Evolutionary conservation across 2,797 vertebrate species (phyloP).

Genomic region (Artibeus jamaicensis): DNA sequence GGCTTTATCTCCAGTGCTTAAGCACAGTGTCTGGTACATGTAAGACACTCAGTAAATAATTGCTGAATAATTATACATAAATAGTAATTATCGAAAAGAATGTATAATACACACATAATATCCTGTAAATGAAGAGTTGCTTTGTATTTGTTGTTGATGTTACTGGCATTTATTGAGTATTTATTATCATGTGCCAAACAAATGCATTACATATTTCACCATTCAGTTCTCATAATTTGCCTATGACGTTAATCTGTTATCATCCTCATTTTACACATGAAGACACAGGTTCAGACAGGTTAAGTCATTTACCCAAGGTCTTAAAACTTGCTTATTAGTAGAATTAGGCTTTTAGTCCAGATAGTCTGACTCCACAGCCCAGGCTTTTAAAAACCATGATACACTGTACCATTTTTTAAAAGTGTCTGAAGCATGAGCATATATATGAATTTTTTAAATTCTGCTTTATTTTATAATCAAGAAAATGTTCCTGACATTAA

Average conservation of each 20-base stretch:
- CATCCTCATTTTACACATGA: constrained; percentile 14
- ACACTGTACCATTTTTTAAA: neutral
- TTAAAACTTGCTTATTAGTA: neutral
- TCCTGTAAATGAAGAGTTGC: neutral
- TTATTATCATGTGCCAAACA: neutral
- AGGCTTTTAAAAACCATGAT: neutral
- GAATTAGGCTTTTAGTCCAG: constrained; percentile 27
- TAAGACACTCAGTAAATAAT: neutral
- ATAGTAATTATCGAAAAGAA: neutral
- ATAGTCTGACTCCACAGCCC: neutral
- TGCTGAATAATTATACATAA: neutral
- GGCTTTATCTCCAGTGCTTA: neutral
- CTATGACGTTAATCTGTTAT: neutral
- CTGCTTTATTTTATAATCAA: neutral
- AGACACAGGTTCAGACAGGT: neutral
- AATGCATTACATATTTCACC: constrained; percentile 7
- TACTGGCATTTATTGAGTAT: neutral
- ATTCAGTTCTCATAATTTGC: constrained; percentile 20
- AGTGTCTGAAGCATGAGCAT: neutral
- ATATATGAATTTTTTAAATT: neutral
- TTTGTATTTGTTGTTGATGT: neutral
- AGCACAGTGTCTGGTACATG: neutral
- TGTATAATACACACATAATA: neutral
- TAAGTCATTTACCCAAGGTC: constrained; percentile 15
- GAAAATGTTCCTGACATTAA: neutral